Evolutionary conservation across 2,113 vertebrate genomes (phyloP), one percentile per base, ranked within the genome.

Genomic region (Paracanthobrama guichenoti): DNA sequence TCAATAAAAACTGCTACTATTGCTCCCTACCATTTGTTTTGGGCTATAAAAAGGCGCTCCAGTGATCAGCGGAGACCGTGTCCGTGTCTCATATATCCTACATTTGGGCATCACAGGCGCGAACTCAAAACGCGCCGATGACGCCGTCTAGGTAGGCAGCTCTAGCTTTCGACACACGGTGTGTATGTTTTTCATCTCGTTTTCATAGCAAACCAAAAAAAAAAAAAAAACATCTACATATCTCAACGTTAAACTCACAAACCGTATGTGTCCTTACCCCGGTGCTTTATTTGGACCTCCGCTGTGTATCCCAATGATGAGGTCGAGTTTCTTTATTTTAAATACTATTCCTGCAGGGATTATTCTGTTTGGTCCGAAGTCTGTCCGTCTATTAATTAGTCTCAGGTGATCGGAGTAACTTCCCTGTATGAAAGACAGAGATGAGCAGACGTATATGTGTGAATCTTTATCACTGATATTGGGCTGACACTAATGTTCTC

Each of bases 291-390:
- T 16, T 16, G 22, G 77, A 79, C 22, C 57, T 64, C 16, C 42
- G 13, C 59, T 11, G 35, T 12, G 77, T 18, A 13, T 64, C 24
- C 28, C 59, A 28, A 16, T 20, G 77, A 28, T 64, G n/a, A 62
- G 42, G 39, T 79, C 77, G 39, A 79, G 57, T 79, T 79, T 80
- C 42, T 66, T 46, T 26, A 20, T 18, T 18, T 64, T 3, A 50
- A 64, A 79, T 31, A 66, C 16, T 48, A 18, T 44, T 42, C 14
- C 35, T 20, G 20, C 13, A 10, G 13, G 13, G 14, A 13, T 44
- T 44, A 35, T 4, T 60, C 55, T 28, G 42, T 48, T 46, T 46
- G 24, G 20, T 79, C 55, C 35, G n/a, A 79, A n/a, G 35, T 11
- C 57, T 46, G 39, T 48, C 42, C 3, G 60, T 50, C 22, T 66